Evolutionary conservation across 1,140 invertebrate genomes (phyloP).

Genomic region (Heliconius eleuchia): DNA sequence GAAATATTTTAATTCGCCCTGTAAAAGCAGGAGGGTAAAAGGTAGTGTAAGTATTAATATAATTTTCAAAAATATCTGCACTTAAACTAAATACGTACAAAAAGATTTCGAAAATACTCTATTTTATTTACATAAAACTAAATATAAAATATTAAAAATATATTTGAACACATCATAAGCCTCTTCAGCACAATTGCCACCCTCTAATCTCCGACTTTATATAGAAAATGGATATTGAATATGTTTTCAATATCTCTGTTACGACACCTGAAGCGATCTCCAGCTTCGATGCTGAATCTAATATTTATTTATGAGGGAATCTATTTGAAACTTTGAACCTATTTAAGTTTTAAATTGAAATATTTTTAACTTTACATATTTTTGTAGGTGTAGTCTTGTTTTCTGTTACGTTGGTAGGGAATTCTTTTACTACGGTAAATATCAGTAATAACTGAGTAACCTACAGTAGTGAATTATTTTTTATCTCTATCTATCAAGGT

Average conservation of each 20-base stretch:
- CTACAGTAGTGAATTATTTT: no score
- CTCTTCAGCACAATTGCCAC: constrained; percentile 9
- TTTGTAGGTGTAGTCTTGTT: neutral
- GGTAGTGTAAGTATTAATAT: no score
- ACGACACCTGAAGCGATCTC: constrained; percentile 7
- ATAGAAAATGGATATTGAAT: neutral
- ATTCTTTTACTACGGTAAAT: neutral
- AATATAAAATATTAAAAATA: neutral
- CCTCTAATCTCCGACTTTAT: constrained; percentile 1
- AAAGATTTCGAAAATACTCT: neutral
- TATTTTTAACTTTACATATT: neutral
- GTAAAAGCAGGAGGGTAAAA: no score
- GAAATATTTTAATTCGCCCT: no score
- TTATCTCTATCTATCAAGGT: no score
- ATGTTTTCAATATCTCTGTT: constrained; percentile 9
- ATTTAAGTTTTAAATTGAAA: constrained; percentile 13
- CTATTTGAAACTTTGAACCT: constrained; percentile 10
- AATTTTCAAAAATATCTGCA: no score
- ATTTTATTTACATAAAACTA: neutral
- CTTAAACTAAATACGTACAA: neutral
- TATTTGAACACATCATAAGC: neutral
- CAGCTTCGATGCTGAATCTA: neutral
- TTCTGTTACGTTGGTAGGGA: neutral
- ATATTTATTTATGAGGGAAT: constrained; percentile 12
- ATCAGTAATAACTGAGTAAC: no score